Base-by-base conservation (phyloP, 2,888 invertebrate genomes). In the Pecten maximus region DNA sequence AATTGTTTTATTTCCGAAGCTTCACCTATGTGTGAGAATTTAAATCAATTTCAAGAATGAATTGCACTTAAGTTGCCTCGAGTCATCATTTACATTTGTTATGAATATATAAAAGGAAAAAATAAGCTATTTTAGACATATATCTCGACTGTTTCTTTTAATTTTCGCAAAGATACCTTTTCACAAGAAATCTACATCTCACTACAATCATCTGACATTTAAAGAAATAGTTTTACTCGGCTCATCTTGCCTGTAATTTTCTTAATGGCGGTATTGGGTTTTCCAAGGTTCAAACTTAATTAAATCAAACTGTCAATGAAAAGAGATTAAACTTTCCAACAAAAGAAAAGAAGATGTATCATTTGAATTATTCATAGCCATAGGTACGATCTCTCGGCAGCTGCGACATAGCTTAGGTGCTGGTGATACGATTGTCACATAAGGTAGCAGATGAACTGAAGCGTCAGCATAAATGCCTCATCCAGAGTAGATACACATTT, bases 281-380 rank as follows among this genome's bases (percentile, higher is more conserved):
- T 35, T 74, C 74, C 74, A 74, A 35, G 74, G 74, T 74, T 74
- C 74, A 74, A 74, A 74, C 74, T 74, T 74, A 74, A 74, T 74
- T 74, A 74, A 74, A 74, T 74, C 74, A 74, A 74, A 74, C 74
- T 74, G 74, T 74, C 74, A 74, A 74, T 74, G 28, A 35, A 35
- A 74, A 74, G 74, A 74, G 74, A 74, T 74, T 74, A 74, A 74
- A 74, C 74, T 74, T 74, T 74, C 74, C 74, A 15, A 74, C 74
- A 74, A 74, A 60, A 74, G 74, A 74, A 74, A 74, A 28, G 74
- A 74, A 74, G 74, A 74, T 74, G 74, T 74, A 74, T 74, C 74
- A 74, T 74, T 74, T 74, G 74, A 74, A 74, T 74, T 35, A 74
- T 74, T 74, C 74, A 74, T 74, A 74, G 74, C 35, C 74, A 28